Evolutionary conservation across 2,888 invertebrate species (phyloP).

Genomic region (Cheilosia pagana): DNA sequence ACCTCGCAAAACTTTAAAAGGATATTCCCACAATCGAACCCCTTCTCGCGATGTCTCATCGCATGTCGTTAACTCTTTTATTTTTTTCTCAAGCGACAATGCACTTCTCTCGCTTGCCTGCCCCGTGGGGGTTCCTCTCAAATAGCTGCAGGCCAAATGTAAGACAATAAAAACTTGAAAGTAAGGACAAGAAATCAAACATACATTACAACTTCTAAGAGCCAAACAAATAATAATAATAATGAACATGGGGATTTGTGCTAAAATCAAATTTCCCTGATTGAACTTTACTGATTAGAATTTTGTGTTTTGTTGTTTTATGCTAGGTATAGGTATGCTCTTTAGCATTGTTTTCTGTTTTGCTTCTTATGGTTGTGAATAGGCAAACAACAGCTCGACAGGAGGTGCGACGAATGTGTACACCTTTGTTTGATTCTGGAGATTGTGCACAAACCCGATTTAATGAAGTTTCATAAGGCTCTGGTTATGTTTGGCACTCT

Average conservation of each 20-base stretch:
- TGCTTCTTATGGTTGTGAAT: neutral
- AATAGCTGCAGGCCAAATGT: slow-evolving; percentile 35
- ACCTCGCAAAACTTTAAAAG: slow-evolving; percentile 12
- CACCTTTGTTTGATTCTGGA: slow-evolving; percentile 3
- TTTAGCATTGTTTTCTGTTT: slow-evolving; percentile 15
- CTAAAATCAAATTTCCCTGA: slow-evolving; percentile 37
- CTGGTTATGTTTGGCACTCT: no score
- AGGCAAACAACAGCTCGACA: slow-evolving; percentile 19
- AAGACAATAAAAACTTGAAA: slow-evolving; percentile 36
- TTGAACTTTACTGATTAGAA: slow-evolving; percentile 63
- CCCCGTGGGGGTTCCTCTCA: slow-evolving; percentile 30
- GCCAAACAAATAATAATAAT: slow-evolving; percentile 8
- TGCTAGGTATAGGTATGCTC: neutral
- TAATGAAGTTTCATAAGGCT: no score
- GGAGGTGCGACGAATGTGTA: slow-evolving; percentile 7
- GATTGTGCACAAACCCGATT: neutral
- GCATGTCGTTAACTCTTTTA: slow-evolving; percentile 15
- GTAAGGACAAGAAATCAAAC: slow-evolving; percentile 27
- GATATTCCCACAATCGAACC: slow-evolving; percentile 61
- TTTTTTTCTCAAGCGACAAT: slow-evolving; percentile 36
- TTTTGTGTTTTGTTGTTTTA: slow-evolving; percentile 23
- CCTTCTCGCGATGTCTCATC: slow-evolving; percentile 58
- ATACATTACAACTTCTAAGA: slow-evolving; percentile 19
- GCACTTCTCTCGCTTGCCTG: slow-evolving; percentile 28
- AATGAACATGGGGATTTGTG: slow-evolving; percentile 56